Evolutionary conservation across 2,797 vertebrate species (phyloP).

Genomic region (Catharus ustulatus): DNA sequence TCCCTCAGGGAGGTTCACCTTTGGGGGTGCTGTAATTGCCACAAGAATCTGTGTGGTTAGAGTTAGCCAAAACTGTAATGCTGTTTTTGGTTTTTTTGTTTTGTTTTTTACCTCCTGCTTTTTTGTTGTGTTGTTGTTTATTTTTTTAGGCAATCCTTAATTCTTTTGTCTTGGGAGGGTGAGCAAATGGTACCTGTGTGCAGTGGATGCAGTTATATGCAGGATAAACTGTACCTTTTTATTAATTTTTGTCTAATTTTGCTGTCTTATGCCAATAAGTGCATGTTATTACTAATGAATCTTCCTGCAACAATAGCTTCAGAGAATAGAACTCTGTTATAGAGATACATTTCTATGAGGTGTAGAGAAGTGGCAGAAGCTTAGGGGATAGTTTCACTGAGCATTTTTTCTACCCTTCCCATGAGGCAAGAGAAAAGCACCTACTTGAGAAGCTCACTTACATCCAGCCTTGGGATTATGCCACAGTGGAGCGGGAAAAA

Average conservation of each 20-base stretch:
- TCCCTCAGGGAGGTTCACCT: background rate
- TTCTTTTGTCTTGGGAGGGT: background rate
- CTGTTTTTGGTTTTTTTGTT: too few relatives aligned
- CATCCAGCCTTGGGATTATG: background rate
- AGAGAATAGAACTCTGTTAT: background rate
- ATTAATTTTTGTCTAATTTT: background rate
- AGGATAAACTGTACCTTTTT: background rate
- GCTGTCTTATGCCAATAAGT: background rate
- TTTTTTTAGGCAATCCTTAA: background rate
- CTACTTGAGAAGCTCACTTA: fast-evolving
- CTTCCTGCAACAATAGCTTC: background rate
- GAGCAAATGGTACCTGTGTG: background rate
- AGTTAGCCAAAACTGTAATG: background rate
- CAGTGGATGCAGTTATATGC: background rate
- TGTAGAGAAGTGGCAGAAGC: background rate
- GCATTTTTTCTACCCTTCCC: background rate
- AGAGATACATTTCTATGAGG: background rate
- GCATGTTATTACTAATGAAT: background rate
- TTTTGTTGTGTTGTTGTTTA: background rate
- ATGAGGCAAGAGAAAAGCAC: background rate
- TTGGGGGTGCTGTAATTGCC: background rate
- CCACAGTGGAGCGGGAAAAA: background rate
- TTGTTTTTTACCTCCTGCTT: too few relatives aligned
- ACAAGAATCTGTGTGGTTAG: background rate
- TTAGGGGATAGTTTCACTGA: background rate